Evolutionary conservation across 2,797 vertebrate genomes (phyloP).

Genomic region (Pelochelys cantorii): DNA sequence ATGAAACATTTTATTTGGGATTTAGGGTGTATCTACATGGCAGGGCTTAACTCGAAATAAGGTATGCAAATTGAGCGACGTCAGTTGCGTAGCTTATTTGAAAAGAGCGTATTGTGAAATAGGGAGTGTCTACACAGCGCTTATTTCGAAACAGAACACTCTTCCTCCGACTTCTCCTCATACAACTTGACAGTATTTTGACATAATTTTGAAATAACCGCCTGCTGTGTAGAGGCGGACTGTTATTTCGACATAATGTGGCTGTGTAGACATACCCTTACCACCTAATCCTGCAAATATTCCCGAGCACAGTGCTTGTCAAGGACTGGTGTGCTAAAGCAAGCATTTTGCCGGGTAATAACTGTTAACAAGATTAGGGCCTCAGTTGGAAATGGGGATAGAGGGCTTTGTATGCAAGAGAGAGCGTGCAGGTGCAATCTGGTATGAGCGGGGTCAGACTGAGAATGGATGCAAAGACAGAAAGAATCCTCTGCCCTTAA

Average conservation of each 20-base stretch:
- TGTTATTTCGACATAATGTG: too few relatives aligned
- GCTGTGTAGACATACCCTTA: too few relatives aligned
- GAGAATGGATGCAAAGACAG: background rate
- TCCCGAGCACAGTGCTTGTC: background rate
- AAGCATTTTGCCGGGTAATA: background rate
- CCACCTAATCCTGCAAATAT: background rate
- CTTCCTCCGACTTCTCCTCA: too few relatives aligned
- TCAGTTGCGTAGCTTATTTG: too few relatives aligned
- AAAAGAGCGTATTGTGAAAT: too few relatives aligned
- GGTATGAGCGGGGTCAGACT: background rate
- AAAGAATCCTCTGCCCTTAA: background rate
- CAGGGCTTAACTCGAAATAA: too few relatives aligned
- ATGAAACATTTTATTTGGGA: background rate
- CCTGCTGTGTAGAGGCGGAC: too few relatives aligned
- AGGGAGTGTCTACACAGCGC: too few relatives aligned
- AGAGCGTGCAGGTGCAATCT: background rate
- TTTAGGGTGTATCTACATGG: background rate
- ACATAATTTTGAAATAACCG: too few relatives aligned
- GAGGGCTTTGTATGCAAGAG: background rate
- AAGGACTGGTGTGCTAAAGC: background rate
- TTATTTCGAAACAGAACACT: too few relatives aligned
- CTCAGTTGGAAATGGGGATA: background rate
- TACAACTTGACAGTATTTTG: too few relatives aligned
- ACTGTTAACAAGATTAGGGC: background rate
- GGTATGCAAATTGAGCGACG: too few relatives aligned